phyloP scores from a whole-genome alignment of 1,140 invertebrate species.

The Polypedilum pembai region DNA sequence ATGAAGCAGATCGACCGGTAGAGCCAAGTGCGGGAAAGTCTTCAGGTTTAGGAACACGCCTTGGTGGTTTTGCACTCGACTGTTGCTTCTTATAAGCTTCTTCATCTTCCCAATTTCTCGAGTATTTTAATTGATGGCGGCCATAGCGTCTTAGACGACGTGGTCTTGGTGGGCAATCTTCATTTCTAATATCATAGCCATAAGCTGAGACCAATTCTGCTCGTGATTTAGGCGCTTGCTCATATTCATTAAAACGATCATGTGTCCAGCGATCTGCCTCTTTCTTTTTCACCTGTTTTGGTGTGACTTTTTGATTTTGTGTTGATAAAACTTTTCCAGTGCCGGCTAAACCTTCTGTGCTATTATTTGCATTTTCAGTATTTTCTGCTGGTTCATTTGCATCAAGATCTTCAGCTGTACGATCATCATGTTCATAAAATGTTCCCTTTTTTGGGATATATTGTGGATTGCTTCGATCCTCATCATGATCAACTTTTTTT shows the following conservation, averaged over 20 bases:
- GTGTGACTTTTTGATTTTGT: slow-evolving; percentile 40
- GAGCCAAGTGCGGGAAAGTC: slow-evolving; percentile 44
- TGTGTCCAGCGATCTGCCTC: slow-evolving; percentile 71
- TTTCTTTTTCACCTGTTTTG: slow-evolving; percentile 47
- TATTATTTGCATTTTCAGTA: slow-evolving; percentile 28
- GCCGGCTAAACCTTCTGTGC: slow-evolving; percentile 34
- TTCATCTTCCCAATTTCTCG: slow-evolving; percentile 85
- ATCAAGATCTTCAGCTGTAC: slow-evolving; percentile 60
- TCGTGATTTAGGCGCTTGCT: slow-evolving; percentile 72
- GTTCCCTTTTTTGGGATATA: slow-evolving; percentile 93
- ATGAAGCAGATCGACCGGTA: slow-evolving; percentile 30
- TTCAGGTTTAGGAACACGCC: slow-evolving; percentile 39
- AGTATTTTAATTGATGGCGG: slow-evolving; percentile 84
- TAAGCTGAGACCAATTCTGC: slow-evolving; percentile 82
- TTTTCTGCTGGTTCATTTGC: slow-evolving; percentile 35
- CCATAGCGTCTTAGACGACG: slow-evolving; percentile 76
- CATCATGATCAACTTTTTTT: slow-evolving; percentile 81
- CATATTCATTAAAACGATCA: slow-evolving; percentile 74
- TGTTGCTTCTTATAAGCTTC: slow-evolving; percentile 62
- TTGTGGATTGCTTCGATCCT: slow-evolving; percentile 91
- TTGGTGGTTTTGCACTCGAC: slow-evolving; percentile 37
- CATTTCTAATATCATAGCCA: slow-evolving; percentile 90
- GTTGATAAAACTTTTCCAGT: slow-evolving; percentile 32
- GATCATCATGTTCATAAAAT: slow-evolving; percentile 93
- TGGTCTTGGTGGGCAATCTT: slow-evolving; percentile 82